These are phyloP conservation scores for Dicrostonyx torquatus DNA, from an alignment of 2,797 vertebrate species.

Conservation along the genomic window DNA sequence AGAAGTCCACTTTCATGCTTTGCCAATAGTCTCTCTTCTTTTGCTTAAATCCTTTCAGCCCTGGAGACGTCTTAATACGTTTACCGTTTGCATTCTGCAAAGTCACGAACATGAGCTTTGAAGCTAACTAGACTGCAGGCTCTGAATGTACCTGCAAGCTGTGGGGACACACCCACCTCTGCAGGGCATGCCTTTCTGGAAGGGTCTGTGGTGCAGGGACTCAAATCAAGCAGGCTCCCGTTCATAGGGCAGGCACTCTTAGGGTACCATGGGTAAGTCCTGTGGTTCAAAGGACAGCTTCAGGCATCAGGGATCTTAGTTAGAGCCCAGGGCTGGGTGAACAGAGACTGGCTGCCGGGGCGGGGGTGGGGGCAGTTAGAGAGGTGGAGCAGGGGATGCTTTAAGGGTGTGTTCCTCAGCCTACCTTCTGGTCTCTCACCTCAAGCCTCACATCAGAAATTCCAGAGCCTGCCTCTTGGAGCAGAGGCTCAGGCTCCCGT, in stretches of 20 bases:
- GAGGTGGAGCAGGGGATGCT: neutral
- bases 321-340: neutral
- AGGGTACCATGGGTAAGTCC: neutral
- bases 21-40: slow-evolving; percentile 8
- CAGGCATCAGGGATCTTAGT: neutral
- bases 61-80: neutral
- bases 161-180: neutral
- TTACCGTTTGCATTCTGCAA: neutral
- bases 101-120: neutral
- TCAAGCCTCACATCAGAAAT: neutral
- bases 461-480: neutral
- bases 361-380: no score
- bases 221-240: neutral
- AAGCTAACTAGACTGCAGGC: neutral
- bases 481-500: neutral
- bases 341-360: neutral
- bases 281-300: neutral
- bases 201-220: neutral
- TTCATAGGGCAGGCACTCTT: neutral
- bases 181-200: neutral
- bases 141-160: neutral
- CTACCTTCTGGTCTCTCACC: neutral
- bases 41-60: neutral
- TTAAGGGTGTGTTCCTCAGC: neutral
- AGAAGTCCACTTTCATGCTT: slow-evolving; percentile 5